These are phyloP conservation scores for Bombus breviceps DNA, from an alignment of 1,140 invertebrate species.

Conservation along the genomic window DNA sequence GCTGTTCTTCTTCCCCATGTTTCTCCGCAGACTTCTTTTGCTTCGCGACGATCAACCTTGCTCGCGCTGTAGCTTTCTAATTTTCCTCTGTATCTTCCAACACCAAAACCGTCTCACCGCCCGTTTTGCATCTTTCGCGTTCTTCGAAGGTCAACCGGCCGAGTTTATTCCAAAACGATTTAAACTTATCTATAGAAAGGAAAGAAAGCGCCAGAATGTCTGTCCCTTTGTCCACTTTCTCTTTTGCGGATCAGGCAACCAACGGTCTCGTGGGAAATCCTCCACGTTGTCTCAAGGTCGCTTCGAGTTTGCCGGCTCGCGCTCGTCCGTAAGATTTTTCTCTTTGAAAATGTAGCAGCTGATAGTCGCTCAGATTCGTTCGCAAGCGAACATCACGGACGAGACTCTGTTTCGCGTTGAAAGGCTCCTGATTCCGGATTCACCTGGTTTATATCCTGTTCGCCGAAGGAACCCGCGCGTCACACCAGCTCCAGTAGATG, in stretches of 20 bases:
- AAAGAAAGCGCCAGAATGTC: neutral
- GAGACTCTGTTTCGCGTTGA: too few relatives aligned
- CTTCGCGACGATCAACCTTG: conserved; percentile 8
- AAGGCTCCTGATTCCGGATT: neutral
- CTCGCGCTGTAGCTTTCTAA: neutral
- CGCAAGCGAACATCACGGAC: too few relatives aligned
- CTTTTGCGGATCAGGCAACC: too few relatives aligned
- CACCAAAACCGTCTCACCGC: conserved; percentile 55
- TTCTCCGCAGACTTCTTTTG: conserved; percentile 25
- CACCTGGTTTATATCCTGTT: too few relatives aligned
- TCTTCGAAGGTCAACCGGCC: neutral
- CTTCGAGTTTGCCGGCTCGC: too few relatives aligned
- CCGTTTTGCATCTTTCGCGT: conserved; percentile 57
- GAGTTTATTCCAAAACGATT: neutral
- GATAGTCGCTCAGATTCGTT: too few relatives aligned
- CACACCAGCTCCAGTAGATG: neutral
- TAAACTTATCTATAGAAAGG: neutral
- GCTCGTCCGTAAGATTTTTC: too few relatives aligned
- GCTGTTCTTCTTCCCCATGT: conserved; percentile 91
- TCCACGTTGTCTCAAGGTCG: too few relatives aligned
- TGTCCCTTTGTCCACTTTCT: too few relatives aligned
- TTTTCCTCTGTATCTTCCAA: neutral
- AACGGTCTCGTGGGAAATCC: too few relatives aligned
- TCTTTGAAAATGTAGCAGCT: too few relatives aligned
- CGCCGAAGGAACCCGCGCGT: neutral